Evolutionary conservation across 2,113 vertebrate species (phyloP).

Genomic region (Mastomys natalensis): DNA sequence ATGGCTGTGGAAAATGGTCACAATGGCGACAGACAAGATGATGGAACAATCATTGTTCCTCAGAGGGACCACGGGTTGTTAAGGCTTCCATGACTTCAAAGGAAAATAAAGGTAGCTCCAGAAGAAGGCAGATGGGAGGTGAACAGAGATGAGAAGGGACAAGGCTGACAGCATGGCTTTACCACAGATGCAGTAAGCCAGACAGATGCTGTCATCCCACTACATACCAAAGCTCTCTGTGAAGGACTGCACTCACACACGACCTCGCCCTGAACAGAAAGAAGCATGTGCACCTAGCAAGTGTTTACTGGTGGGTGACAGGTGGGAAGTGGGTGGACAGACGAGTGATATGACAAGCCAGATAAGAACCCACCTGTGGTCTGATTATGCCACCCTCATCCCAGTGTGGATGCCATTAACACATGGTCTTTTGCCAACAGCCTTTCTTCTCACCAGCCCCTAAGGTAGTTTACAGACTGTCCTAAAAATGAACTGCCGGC

Average conservation of each 20-base stretch:
- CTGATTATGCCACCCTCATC: background rate
- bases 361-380: background rate
- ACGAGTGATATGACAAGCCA: background rate
- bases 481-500: background rate
- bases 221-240: background rate
- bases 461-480: background rate
- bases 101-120: background rate
- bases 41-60: background rate
- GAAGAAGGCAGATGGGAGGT: background rate
- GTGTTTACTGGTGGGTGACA: background rate
- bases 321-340: too few relatives aligned
- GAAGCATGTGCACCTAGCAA: background rate
- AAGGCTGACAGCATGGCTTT: background rate
- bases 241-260: background rate
- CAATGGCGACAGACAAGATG: background rate
- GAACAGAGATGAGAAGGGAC: background rate
- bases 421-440: background rate
- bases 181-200: background rate
- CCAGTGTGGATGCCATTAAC: background rate
- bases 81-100: background rate
- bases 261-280: background rate
- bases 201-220: background rate
- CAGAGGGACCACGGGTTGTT: background rate
- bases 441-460: background rate
- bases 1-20: background rate